Base-by-base conservation (phyloP, 2,797 vertebrate genomes). In the Chanos chanos region DNA sequence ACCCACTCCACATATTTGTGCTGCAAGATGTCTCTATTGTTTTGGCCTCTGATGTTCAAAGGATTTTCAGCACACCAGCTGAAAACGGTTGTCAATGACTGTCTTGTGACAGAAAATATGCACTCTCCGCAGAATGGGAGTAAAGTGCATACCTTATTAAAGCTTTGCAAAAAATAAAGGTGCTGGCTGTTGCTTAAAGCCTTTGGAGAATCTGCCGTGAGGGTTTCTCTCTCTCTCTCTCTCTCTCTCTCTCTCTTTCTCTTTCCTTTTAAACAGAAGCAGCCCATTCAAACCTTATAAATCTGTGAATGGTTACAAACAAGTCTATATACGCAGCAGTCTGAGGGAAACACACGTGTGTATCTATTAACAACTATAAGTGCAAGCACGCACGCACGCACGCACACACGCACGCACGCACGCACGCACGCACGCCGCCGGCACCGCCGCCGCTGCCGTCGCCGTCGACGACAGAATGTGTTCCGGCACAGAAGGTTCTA, bases 11-110 rank as follows among this genome's bases (percentile, higher is more conserved):
- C 68, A 44, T 53, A 49, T 57, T 61, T 58, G 43, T 64, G 22
- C 36, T 33, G 37, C 8, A 33, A 71, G 68, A 36, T 56, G 43
- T 52, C 52, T 74, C 39, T 39, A 50, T 68, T 74, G 68, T 71
- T 63, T 72, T 54, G 30, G 45, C 47, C 67, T 73, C 37, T 53
- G 71, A 64, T 66, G 68, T 81, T 78, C 73, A 78, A 75, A 76
- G 74, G 16, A 22, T 64, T 74, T 67, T 75, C 71, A 56, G 66
- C 69, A 55, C 61, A 41, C 77, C 77, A 81, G 77, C 77, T 85
- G 77, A 76, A 77, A 57, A 67, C 18, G 64, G 61, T 80, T 72
- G 78, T 79, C 72, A 78, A 66, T 67, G 75, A 82, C 44, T 71
- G 68, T 70, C 37, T 65, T 25, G 41, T 70, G 75, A 75, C 62